phyloP scores from a whole-genome alignment of 1,140 invertebrate species.

The Trichoplusia ni region DNA sequence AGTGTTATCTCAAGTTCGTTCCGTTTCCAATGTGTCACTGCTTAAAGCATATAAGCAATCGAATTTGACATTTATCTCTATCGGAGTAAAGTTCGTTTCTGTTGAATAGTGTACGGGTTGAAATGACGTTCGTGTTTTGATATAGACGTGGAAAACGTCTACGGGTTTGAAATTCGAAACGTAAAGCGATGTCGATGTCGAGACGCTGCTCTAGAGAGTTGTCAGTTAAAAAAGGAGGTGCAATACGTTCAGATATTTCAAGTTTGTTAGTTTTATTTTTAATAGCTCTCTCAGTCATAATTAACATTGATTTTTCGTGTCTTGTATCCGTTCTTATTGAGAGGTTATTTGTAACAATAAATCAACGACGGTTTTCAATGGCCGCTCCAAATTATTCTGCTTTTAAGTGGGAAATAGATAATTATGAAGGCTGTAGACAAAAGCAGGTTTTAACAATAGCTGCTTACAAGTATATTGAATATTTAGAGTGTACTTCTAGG shows the following conservation, averaged over 20 bases:
- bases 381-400: no score
- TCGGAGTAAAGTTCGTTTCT: constrained; percentile 37
- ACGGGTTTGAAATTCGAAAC: constrained; percentile 68
- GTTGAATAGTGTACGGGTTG: constrained; percentile 21
- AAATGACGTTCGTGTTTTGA: constrained; percentile 47
- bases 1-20: constrained; percentile 63
- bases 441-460: no score
- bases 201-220: constrained; percentile 46
- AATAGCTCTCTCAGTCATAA: constrained; percentile 18
- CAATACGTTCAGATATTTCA: constrained; percentile 24
- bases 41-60: constrained; percentile 38
- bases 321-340: neutral
- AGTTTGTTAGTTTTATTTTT: constrained; percentile 23
- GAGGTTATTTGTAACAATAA: neutral
- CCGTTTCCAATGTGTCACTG: constrained; percentile 55
- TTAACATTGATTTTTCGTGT: constrained; percentile 26
- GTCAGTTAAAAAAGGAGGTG: constrained; percentile 52
- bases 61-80: constrained; percentile 44
- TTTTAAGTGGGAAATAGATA: no score
- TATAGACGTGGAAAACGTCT: constrained; percentile 54
- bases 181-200: constrained; percentile 56
- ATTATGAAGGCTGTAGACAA: no score
- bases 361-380: no score
- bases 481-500: no score
- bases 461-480: no score